Conservation (phyloP, 2,888 invertebrate genomes). For the Charanyca ferruginea region DNA sequence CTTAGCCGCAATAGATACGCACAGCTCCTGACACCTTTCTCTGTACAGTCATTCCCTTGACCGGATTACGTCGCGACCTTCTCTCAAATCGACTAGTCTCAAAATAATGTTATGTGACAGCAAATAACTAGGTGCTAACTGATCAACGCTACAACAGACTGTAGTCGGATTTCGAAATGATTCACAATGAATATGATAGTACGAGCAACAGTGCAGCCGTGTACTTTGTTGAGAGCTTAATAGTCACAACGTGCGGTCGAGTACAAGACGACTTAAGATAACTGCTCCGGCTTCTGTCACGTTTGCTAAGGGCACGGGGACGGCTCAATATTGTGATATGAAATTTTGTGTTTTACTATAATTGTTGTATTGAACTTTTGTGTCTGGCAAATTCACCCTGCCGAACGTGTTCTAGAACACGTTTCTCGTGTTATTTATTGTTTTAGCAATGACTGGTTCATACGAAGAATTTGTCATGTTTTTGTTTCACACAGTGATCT, state of each 20-base stretch:
- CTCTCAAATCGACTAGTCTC: background rate
- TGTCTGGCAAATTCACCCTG: slow-evolving; percentile 6
- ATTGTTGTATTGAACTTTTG: slow-evolving; percentile 23
- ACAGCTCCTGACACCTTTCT: slow-evolving; percentile 1
- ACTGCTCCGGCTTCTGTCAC: slow-evolving; percentile 6
- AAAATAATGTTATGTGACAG: too few relatives aligned
- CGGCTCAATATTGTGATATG: slow-evolving; percentile 19
- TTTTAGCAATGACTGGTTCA: slow-evolving; percentile 9
- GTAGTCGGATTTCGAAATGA: too few relatives aligned
- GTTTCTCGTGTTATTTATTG: slow-evolving; percentile 10
- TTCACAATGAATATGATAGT: too few relatives aligned
- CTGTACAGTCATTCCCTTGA: slow-evolving; percentile 5
- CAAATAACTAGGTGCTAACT: too few relatives aligned
- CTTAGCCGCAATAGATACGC: background rate
- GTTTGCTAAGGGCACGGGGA: slow-evolving; percentile 19
- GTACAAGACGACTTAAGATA: background rate
- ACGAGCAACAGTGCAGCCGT: too few relatives aligned
- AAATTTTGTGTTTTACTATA: slow-evolving; percentile 35
- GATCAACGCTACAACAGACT: too few relatives aligned
- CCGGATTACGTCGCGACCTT: background rate
- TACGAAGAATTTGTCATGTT: slow-evolving; percentile 28
- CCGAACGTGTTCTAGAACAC: background rate
- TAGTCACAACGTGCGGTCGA: too few relatives aligned
- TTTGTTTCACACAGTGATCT: background rate
- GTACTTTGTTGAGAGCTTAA: too few relatives aligned